Evolutionary conservation across 1,140 invertebrate species (phyloP), one percentile per base, ranked within the genome.

Genomic region (Wasmannia auropunctata): DNA sequence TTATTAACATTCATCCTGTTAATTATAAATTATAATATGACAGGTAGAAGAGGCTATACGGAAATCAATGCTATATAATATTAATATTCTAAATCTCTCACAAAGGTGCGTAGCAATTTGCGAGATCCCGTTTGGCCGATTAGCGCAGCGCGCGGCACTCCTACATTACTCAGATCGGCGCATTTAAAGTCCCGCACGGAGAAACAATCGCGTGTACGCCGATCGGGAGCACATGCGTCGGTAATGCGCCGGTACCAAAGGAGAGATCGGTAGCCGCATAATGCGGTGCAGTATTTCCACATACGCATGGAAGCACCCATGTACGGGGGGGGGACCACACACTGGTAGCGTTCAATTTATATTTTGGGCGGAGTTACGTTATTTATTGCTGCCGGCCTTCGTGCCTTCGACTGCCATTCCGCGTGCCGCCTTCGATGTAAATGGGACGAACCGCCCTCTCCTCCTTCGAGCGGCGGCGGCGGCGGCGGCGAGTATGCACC

Each of bases 311-410:
- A 28, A 69, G 81, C 76, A 88, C 43, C 72, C 85, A 80, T 85
- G n/a, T 65, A 87, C 80, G 69, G 77, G 25, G n/a, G 46, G 37
- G 63, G 37, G 93, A 93, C 93, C 93, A 93, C 93, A 93, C 93
- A 93, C 91, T 91, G 92, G 93, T 93, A 93, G 92, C 92, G 92
- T 93, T 93, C 92, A 93, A 93, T 93, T 93, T 93, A 93, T 93
- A 93, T 93, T 93, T 93, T 93, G 92, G 93, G 93, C 92, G 92
- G 93, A 92, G 91, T 93, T 92, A 87, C 79, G 90, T 93, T 93
- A 93, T 93, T 93, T 93, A 93, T 93, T 88, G 91, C 89, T 87
- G 87, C 62, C 88, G 88, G 85, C 79, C 88, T 90, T 89, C 90
- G 85, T 92, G 87, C 86, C 91, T 92, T 91, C 88, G 91, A 91